Percentiles rank a stretch among this genome's conserved stretches.
These are phyloP conservation scores for Protomyctophum bolini DNA, from an alignment of 2,113 vertebrate species.

Conservation along the genomic window DNA sequence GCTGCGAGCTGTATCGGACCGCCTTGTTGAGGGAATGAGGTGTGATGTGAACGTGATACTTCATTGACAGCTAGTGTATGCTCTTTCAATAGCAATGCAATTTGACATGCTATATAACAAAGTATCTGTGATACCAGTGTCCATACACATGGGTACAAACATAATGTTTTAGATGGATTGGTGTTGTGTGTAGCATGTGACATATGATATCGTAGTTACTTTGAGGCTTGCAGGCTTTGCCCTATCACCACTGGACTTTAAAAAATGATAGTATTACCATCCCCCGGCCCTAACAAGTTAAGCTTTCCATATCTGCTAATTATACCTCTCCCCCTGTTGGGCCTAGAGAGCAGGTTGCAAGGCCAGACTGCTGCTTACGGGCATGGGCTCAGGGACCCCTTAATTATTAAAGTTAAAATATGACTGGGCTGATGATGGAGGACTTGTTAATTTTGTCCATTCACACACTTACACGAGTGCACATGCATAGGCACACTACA, in stretches of 20 bases:
- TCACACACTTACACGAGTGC: neutral
- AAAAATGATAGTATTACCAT: constrained; percentile 47
- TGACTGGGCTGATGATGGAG: neutral
- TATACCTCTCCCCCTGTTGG: constrained; percentile 41
- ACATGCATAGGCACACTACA: constrained; percentile 1
- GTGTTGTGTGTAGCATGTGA: no score
- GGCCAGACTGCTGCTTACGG: constrained; percentile 8
- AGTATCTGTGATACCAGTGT: no score
- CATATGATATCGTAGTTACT: no score
- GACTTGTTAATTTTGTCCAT: neutral
- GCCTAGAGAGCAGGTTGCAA: constrained; percentile 7
- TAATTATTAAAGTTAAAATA: constrained; percentile 37
- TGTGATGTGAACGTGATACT: no score
- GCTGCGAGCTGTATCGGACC: no score
- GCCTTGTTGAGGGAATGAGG: no score
- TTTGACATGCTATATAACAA: no score
- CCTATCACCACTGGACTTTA: constrained; percentile 46
- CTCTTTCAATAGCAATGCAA: no score
- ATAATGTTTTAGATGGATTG: no score
- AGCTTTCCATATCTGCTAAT: constrained; percentile 62
- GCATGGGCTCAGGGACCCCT: constrained; percentile 6
- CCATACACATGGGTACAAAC: no score
- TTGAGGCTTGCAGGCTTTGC: constrained; percentile 18
- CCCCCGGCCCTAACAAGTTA: constrained; percentile 52
- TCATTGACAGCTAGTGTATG: no score